Evolutionary conservation across 2,888 invertebrate species (phyloP).

Genomic region (Parnassius orleans): DNA sequence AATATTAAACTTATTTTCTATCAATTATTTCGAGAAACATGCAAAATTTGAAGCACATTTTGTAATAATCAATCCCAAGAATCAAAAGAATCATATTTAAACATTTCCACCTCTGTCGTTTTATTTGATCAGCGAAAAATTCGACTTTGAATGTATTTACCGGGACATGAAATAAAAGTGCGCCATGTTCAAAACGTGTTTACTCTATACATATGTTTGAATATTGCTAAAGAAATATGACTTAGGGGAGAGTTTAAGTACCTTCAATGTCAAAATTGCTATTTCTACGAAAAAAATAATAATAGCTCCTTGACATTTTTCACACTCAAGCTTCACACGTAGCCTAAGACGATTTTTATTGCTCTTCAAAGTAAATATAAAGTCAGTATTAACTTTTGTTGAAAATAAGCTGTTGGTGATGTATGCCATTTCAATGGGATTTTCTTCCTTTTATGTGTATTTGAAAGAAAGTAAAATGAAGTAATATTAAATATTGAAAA

Average conservation of each 20-base stretch:
- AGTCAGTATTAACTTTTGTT: slow-evolving; percentile 55
- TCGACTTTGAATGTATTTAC: slow-evolving; percentile 69
- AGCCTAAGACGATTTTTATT: slow-evolving; percentile 76
- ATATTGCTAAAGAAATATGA: slow-evolving; percentile 49
- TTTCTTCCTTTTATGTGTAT: no score
- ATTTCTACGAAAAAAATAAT: slow-evolving; percentile 28
- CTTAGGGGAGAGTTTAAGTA: slow-evolving; percentile 44
- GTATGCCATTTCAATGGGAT: slow-evolving; percentile 21
- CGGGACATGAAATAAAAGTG: slow-evolving; percentile 67
- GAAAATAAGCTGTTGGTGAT: slow-evolving; percentile 51
- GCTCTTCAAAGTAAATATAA: slow-evolving; percentile 64
- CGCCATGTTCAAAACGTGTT: slow-evolving; percentile 61
- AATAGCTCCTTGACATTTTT: slow-evolving; percentile 46
- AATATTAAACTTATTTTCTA: no score
- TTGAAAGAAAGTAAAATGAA: no score
- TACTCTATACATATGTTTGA: slow-evolving; percentile 40
- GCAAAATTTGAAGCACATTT: not conserved
- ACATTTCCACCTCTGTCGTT: slow-evolving; percentile 4
- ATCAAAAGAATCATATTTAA: not conserved
- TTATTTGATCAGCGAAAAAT: slow-evolving; percentile 34
- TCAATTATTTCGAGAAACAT: no score
- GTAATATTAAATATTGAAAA: not conserved
- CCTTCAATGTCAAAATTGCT: slow-evolving; percentile 36
- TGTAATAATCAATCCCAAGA: not conserved
- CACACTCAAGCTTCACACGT: slow-evolving; percentile 54